phyloP scores from a whole-genome alignment of 2,113 vertebrate species.

The Lagopus muta region DNA sequence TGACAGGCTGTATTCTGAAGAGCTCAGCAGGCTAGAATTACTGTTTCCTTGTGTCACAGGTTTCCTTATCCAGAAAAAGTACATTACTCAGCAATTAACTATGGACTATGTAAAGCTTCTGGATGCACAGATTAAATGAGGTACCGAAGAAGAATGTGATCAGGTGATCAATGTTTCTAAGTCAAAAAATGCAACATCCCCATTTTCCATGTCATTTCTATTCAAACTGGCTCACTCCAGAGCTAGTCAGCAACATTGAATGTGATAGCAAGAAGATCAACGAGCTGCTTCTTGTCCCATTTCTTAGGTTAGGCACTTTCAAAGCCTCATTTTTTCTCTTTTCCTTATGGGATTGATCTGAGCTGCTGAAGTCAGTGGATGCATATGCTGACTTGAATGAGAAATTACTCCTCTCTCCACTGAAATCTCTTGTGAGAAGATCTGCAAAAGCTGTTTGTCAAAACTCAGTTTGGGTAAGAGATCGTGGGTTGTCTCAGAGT shows the following conservation, averaged over 20 bases:
- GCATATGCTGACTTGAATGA: not conserved
- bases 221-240: not conserved
- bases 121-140: not conserved
- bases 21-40: not conserved
- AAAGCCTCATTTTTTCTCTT: not conserved
- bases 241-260: not conserved
- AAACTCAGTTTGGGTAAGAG: not conserved
- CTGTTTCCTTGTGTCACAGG: not conserved
- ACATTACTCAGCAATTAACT: not conserved
- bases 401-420: constrained; percentile 36
- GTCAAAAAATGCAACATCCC: not conserved
- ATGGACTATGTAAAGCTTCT: not conserved
- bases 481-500: not conserved
- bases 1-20: not conserved
- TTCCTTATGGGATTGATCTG: not conserved
- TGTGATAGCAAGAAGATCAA: not conserved
- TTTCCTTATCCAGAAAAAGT: not conserved
- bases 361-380: constrained; percentile 7
- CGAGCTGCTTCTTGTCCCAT: not conserved
- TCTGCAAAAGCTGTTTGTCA: not conserved
- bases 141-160: not conserved
- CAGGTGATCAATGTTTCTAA: not conserved
- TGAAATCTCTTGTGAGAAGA: constrained; percentile 16
- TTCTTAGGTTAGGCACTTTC: constrained; percentile 9
- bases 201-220: not conserved